These are phyloP conservation scores for Drosophila phalerata DNA, from an alignment of 2,888 invertebrate genomes.

Conservation along the genomic window DNA sequence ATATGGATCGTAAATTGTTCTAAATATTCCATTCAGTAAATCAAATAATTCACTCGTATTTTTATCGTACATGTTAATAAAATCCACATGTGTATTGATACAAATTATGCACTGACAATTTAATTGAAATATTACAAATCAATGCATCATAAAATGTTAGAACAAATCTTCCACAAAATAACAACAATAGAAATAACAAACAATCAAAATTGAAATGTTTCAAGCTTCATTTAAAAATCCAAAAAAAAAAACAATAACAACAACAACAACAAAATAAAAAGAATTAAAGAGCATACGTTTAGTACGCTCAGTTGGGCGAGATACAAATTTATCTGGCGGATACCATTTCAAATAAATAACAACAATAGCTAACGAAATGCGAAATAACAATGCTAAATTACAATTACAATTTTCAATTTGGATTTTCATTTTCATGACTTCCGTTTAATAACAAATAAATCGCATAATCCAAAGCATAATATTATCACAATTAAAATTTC, in stretches of 20 bases:
- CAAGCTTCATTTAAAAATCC: slow-evolving; percentile 68
- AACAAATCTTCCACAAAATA: slow-evolving; percentile 71
- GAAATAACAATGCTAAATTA: slow-evolving; percentile 54
- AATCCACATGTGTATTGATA: slow-evolving; percentile 30
- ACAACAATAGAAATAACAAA: slow-evolving; percentile 39
- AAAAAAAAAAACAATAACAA: slow-evolving; percentile 25
- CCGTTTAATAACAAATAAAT: slow-evolving; percentile 82
- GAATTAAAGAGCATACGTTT: slow-evolving; percentile 28
- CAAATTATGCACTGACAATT: slow-evolving; percentile 71
- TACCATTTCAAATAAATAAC: slow-evolving; percentile 78
- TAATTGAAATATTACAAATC: slow-evolving; percentile 78
- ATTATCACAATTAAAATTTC: slow-evolving; percentile 82
- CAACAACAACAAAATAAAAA: slow-evolving; percentile 4
- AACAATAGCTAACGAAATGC: slow-evolving; percentile 41
- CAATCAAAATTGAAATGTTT: slow-evolving; percentile 72
- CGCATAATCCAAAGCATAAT: slow-evolving; percentile 81
- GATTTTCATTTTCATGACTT: slow-evolving; percentile 72
- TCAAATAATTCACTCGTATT: slow-evolving; percentile 43
- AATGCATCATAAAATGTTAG: slow-evolving; percentile 78
- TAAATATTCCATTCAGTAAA: slow-evolving; percentile 21
- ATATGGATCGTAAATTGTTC: slow-evolving; percentile 12
- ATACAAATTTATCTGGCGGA: slow-evolving; percentile 75
- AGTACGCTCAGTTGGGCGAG: background rate
- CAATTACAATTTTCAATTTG: slow-evolving; percentile 60
- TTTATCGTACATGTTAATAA: slow-evolving; percentile 54